Base-by-base conservation (phyloP, 2,888 invertebrate genomes). In the Cryptosula pallasiana region DNA sequence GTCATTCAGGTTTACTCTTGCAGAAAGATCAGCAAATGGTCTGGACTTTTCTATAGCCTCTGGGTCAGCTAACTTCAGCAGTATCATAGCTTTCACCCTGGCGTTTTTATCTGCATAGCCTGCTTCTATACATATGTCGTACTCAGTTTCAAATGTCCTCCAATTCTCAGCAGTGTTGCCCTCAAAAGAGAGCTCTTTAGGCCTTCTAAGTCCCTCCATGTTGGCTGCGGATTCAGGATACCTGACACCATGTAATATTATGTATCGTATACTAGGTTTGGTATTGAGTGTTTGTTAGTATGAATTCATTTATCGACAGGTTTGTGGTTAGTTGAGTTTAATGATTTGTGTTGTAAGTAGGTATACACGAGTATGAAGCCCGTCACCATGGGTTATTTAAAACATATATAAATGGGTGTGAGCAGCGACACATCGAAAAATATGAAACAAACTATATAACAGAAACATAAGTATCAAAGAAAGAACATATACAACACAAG, bases 1-100 rank as follows among this genome's bases (percentile, higher is more conserved):
- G 45, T 45, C 20, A 20, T 9, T 20, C 20, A 20, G 57, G n/a
- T 57, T 25, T 5, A 5, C 25, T 25, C 57, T 57, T 25, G 5
- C 57, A 23, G 57, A 23, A 9, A 23, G 25, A 57, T 57, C 5
- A 16, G 57, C n/a, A 23, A 57, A 57, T 25, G 25, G n/a, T 57
- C 57, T 57, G 57, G 57, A 9, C n/a, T 57, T 57, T 23, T 57
- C 57, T 57, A 57, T 57, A 5, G 57, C 57, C 25, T 57, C n/a
- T n/a, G 57, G 25, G n/a, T 23, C 57, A 16, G 57, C 57, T 25
- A 57, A 23, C 5, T 57, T 57, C 57, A 57, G 25, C n/a, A 57
- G n/a, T 5, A 57, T 57, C 57, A 57, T 57, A n/a, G 57, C 57
- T 57, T 25, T 57, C 5, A 23, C 5, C 25, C 57, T 57, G 3